phyloP scores from a whole-genome alignment of 2,888 invertebrate species.

The Sinhomidia bicolor region DNA sequence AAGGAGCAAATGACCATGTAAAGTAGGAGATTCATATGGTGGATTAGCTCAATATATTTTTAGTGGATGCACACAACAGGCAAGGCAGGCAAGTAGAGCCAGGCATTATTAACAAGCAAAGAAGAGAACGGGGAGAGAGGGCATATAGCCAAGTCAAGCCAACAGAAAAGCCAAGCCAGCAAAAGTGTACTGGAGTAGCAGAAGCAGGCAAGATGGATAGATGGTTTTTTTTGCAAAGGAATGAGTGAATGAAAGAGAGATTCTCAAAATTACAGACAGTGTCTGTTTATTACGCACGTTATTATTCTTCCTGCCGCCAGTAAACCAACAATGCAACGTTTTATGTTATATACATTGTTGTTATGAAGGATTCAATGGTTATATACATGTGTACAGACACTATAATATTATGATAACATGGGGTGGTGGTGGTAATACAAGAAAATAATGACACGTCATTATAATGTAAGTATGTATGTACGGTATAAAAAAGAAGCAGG shows the following conservation, averaged over 20 bases:
- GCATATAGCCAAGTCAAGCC: constrained; percentile 40
- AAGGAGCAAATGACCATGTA: constrained; percentile 49
- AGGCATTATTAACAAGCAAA: constrained; percentile 34
- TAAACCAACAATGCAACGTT: constrained; percentile 32
- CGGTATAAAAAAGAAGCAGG: neutral
- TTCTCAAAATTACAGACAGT: constrained; percentile 52
- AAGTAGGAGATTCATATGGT: constrained; percentile 48
- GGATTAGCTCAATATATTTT: constrained; percentile 53
- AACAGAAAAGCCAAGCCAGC: constrained; percentile 13
- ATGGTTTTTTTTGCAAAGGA: constrained; percentile 19
- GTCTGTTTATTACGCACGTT: constrained; percentile 59
- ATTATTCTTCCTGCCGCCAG: constrained; percentile 40
- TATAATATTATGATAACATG: neutral
- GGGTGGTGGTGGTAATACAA: neutral
- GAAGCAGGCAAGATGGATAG: constrained; percentile 25
- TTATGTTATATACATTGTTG: neutral
- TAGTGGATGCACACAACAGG: constrained; percentile 52
- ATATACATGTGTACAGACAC: neutral
- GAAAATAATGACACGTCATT: neutral
- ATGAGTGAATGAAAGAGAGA: constrained; percentile 40
- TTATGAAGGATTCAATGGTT: neutral
- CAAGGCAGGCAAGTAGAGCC: constrained; percentile 17
- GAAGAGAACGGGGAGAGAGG: constrained; percentile 18
- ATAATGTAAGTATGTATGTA: neutral
- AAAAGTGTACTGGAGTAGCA: too few species aligned